phyloP scores from a whole-genome alignment of 2,888 invertebrate genomes.

The Phaedon cochleariae region DNA sequence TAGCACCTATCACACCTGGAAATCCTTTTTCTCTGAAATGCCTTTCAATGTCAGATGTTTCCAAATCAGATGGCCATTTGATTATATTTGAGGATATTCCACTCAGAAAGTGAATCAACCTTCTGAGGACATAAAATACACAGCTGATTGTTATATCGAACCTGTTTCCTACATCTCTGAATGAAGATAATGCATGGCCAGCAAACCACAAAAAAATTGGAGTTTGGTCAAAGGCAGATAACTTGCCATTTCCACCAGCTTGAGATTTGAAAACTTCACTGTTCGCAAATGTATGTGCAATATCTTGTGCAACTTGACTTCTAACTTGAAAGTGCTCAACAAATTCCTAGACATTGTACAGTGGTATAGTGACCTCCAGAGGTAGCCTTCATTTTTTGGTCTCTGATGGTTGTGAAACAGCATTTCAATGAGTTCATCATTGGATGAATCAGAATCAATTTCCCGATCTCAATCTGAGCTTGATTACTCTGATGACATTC shows the following conservation, averaged over 20 bases:
- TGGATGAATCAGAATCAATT: slow-evolving; percentile 10
- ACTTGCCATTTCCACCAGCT: no score
- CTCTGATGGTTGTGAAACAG: neutral
- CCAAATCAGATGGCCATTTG: slow-evolving; percentile 11
- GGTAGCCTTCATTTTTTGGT: slow-evolving; percentile 26
- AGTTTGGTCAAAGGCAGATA: no score
- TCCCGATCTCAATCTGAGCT: slow-evolving; percentile 8
- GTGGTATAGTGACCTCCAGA: slow-evolving; percentile 20
- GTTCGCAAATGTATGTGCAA: no score
- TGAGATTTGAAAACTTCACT: no score
- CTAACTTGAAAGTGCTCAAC: slow-evolving; percentile 30
- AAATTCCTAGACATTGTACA: slow-evolving; percentile 25
- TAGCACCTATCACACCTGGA: no score
- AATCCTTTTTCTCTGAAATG: slow-evolving; percentile 1
- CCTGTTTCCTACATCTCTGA: slow-evolving; percentile 10
- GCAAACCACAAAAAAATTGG: slow-evolving; percentile 7
- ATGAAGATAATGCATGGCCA: slow-evolving; percentile 5
- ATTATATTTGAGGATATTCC: neutral
- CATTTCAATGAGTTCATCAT: slow-evolving; percentile 9
- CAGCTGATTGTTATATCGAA: slow-evolving; percentile 15
- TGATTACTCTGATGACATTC: neutral
- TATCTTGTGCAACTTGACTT: slow-evolving; percentile 10
- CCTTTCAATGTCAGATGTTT: neutral
- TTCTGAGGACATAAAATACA: slow-evolving; percentile 1
- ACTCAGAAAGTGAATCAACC: neutral